Evolutionary conservation across 1,140 invertebrate genomes (phyloP).

Genomic region (Ostrea edulis): DNA sequence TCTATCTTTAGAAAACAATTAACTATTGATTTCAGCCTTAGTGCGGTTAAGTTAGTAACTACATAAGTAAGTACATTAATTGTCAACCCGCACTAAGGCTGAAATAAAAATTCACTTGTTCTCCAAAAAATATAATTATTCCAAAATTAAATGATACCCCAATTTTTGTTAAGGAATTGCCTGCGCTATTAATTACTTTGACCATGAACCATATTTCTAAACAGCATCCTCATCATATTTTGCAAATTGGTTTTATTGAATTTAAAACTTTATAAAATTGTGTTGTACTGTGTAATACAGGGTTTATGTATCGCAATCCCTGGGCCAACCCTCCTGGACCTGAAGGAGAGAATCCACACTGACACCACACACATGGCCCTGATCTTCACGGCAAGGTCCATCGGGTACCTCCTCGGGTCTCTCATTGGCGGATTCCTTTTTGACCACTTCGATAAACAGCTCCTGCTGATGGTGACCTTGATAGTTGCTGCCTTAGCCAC

Average conservation of each 20-base stretch:
- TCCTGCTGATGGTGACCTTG: conserved; percentile 71
- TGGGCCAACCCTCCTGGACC: conserved; percentile 78
- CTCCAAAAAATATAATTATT: no score
- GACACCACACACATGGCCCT: conserved; percentile 72
- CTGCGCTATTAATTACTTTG: no score
- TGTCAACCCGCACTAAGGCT: no score
- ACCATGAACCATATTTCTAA: not conserved
- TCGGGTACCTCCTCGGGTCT: conserved; percentile 77
- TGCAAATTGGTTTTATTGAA: no score
- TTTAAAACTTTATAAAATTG: no score
- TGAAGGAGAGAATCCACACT: conserved; percentile 72
- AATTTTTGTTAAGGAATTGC: no score
- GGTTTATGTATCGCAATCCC: conserved; percentile 79
- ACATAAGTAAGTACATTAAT: no score
- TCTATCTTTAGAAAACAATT: no score
- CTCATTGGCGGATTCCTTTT: conserved; percentile 76
- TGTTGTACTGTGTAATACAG: conserved; percentile 64
- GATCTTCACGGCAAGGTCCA: conserved; percentile 75
- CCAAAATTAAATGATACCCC: no score
- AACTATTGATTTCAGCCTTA: no score
- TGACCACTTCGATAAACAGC: conserved; percentile 76
- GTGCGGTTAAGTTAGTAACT: no score
- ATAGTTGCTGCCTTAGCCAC: conserved; percentile 72
- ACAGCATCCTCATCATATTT: not conserved
- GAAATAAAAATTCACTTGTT: no score